Conservation (phyloP, 2,888 invertebrate genomes). For the Harmothoe impar region DNA sequence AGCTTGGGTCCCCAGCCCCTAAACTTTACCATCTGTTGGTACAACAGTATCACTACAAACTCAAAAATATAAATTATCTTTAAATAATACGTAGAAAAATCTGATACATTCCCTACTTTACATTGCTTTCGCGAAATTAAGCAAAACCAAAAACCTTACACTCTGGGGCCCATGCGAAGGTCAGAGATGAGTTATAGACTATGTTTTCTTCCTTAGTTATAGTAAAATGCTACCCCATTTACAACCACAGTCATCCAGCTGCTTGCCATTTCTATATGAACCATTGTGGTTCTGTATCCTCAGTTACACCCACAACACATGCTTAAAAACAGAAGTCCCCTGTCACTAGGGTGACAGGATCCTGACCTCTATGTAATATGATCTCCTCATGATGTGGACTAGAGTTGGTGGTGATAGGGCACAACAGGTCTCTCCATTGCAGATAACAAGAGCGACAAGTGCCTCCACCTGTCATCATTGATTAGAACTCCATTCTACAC, state of each 20-base stretch:
- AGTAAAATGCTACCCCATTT: not conserved
- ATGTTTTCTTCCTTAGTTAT: not conserved
- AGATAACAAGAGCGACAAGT: not conserved
- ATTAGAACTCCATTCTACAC: not conserved
- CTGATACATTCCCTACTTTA: no score
- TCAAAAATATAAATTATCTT: constrained; percentile 53
- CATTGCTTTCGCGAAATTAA: not conserved
- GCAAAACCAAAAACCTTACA: not conserved
- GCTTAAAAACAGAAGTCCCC: constrained; percentile 11
- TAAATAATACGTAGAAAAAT: constrained; percentile 35
- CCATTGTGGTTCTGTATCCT: not conserved
- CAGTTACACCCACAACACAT: constrained; percentile 1
- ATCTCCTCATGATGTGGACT: constrained; percentile 23
- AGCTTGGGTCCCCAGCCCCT: not conserved
- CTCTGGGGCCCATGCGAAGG: not conserved
- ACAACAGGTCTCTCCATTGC: not conserved
- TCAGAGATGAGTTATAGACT: not conserved
- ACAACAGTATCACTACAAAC: constrained; percentile 42
- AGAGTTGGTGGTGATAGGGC: not conserved
- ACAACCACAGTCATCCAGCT: not conserved
- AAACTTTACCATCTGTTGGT: not conserved
- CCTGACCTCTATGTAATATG: not conserved
- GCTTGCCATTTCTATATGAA: not conserved
- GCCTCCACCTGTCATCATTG: not conserved
- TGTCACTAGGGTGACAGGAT: not conserved